phyloP scores from a whole-genome alignment of 2,113 vertebrate genomes.

The Thamnophis sirtalis region DNA sequence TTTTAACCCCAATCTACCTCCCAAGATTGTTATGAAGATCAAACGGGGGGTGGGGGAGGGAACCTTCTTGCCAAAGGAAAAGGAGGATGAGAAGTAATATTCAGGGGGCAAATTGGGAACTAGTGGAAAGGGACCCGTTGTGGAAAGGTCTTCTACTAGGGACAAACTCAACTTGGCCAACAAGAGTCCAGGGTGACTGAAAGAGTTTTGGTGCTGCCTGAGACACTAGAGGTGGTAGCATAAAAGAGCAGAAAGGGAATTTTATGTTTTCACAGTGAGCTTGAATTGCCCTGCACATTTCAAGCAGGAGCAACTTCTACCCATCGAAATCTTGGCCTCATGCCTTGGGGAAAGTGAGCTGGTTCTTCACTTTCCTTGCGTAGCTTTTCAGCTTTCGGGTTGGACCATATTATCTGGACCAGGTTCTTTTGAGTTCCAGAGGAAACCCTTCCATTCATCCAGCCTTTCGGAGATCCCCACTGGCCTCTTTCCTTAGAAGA shows the following conservation, averaged over 20 bases:
- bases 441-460: background rate
- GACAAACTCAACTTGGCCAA: background rate
- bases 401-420: background rate
- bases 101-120: too few species aligned
- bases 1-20: background rate
- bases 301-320: background rate
- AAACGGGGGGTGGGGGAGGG: background rate
- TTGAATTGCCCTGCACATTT: background rate
- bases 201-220: background rate
- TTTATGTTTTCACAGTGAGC: background rate
- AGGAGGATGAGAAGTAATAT: background rate
- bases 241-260: background rate
- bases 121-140: too few species aligned
- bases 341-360: background rate
- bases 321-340: background rate
- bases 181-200: background rate
- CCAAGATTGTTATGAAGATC: background rate
- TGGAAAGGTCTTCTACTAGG: background rate
- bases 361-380: background rate
- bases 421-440: background rate
- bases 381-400: background rate
- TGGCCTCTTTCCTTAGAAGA: background rate
- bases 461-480: background rate
- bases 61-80: background rate
- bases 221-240: background rate